These are phyloP conservation scores for Hypsopygia costalis DNA, from an alignment of 2,888 invertebrate genomes.

Conservation along the genomic window DNA sequence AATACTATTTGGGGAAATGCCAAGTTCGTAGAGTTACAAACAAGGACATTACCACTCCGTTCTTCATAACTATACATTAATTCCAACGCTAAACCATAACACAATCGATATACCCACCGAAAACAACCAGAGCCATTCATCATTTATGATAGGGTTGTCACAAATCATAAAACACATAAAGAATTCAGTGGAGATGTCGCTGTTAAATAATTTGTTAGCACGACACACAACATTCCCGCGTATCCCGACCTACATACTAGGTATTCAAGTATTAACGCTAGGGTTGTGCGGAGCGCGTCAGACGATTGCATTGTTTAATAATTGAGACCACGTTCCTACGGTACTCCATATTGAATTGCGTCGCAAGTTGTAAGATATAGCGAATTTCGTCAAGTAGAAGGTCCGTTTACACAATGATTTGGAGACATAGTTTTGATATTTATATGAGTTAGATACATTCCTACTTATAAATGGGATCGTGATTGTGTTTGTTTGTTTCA, in stretches of 20 bases:
- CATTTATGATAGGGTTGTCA: conserved; percentile 7
- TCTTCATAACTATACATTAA: no score
- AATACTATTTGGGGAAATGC: no score
- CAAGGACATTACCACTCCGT: no score
- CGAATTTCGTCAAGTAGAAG: no score
- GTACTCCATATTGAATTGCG: conserved; percentile 33
- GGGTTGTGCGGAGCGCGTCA: conserved; percentile 45
- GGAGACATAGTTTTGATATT: no score
- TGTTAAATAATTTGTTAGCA: conserved; percentile 43
- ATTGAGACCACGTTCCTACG: conserved; percentile 61
- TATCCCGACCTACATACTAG: conserved; percentile 63
- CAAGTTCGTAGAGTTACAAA: no score
- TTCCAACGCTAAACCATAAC: no score
- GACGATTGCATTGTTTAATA: conserved; percentile 75
- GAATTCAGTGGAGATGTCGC: conserved; percentile 31
- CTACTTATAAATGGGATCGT: no score
- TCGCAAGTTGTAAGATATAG: conserved; percentile 21
- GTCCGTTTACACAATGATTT: no score
- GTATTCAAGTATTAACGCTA: conserved; percentile 73
- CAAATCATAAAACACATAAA: conserved; percentile 25
- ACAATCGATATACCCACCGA: background rate
- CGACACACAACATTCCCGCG: conserved; percentile 30
- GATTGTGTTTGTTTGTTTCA: no score
- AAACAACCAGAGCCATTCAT: background rate
- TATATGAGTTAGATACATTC: no score